These are phyloP conservation scores for Zeuzera pyrina DNA, from an alignment of 2,888 invertebrate species.

Conservation along the genomic window DNA sequence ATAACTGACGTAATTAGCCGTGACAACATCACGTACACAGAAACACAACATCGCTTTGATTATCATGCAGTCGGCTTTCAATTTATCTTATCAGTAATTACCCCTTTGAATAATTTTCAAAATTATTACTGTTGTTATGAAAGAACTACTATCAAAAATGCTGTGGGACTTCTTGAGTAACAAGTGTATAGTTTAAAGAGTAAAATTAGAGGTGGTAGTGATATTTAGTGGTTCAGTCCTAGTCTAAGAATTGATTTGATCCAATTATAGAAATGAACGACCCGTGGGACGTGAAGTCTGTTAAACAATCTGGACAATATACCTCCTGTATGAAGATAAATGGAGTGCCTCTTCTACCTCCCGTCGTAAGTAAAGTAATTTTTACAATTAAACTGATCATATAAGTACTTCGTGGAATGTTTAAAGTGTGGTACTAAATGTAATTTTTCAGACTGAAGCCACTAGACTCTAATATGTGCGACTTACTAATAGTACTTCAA, in stretches of 20 bases:
- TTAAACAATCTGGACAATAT: conserved; percentile 59
- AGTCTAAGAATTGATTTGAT: background rate
- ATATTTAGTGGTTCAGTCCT: no score
- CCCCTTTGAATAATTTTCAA: conserved; percentile 21
- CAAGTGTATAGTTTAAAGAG: no score
- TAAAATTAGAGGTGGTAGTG: no score
- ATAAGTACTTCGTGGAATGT: background rate
- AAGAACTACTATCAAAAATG: conserved; percentile 20
- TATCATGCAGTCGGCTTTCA: conserved; percentile 30
- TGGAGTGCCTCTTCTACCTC: conserved; percentile 82
- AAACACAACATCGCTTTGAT: conserved; percentile 36
- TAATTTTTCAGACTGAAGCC: no score
- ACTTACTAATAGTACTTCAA: no score
- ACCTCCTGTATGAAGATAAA: conserved; percentile 82
- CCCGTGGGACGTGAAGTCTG: conserved; percentile 64
- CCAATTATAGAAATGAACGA: conserved; percentile 45
- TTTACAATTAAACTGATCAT: background rate
- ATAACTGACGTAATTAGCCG: conserved; percentile 59
- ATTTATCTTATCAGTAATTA: conserved; percentile 29
- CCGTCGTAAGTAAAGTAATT: conserved; percentile 74
- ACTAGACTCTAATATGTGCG: no score
- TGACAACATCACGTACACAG: no score
- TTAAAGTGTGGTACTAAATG: no score
- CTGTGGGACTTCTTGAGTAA: conserved; percentile 21
- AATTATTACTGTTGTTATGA: background rate